Conservation (phyloP, 2,888 invertebrate species). For the Oeneis ivallda region DNA sequence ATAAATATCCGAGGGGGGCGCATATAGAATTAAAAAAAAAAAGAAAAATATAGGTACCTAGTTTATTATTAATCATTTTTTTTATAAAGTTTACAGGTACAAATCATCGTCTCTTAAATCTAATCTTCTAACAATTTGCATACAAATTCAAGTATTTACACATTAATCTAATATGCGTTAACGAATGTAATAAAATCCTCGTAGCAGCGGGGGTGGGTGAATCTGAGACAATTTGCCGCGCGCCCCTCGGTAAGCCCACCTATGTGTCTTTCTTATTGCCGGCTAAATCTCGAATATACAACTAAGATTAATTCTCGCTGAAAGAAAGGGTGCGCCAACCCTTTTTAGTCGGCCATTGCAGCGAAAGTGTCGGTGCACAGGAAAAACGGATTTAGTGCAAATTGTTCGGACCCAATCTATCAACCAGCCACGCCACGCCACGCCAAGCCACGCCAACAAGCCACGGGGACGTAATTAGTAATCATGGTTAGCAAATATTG, state of each 20-base stretch:
- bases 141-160: slow-evolving; percentile 68
- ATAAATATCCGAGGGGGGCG: too few relatives aligned
- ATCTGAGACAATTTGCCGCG: slow-evolving; percentile 79
- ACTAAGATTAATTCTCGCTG: slow-evolving; percentile 78
- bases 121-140: slow-evolving; percentile 59
- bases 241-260: slow-evolving; percentile 75
- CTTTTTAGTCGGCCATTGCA: slow-evolving; percentile 47
- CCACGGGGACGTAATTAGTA: neutral
- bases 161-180: slow-evolving; percentile 77
- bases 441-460: neutral
- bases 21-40: too few relatives aligned
- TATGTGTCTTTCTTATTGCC: slow-evolving; percentile 81
- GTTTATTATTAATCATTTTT: neutral
- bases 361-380: slow-evolving; percentile 34
- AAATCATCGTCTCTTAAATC: slow-evolving; percentile 13
- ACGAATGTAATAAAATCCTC: slow-evolving; percentile 79
- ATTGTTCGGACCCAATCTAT: slow-evolving; percentile 26
- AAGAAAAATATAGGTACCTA: too few relatives aligned
- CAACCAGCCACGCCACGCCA: slow-evolving; percentile 1
- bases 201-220: slow-evolving; percentile 53
- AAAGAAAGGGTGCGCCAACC: slow-evolving; percentile 77
- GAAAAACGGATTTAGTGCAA: slow-evolving; percentile 29
- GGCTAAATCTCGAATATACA: slow-evolving; percentile 81
- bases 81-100: neutral
- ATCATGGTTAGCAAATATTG: too few relatives aligned